Percentiles rank a stretch among this genome's conserved stretches.
Conservation (phyloP, 2,797 vertebrate genomes). For the Myripristis jacobus region DNA sequence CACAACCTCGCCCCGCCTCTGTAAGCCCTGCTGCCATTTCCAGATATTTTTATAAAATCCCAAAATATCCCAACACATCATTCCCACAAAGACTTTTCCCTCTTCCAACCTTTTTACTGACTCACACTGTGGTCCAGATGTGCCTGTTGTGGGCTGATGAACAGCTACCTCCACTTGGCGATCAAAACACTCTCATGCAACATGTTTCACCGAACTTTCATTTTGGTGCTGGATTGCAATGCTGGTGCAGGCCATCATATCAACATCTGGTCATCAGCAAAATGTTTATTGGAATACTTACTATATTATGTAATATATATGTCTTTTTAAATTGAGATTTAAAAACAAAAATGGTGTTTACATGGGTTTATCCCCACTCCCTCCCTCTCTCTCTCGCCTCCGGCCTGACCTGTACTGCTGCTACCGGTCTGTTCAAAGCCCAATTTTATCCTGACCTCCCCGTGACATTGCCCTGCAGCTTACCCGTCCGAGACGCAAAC, state of each 20-base stretch:
- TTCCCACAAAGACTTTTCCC: neutral
- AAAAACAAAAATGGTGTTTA: too few relatives aligned
- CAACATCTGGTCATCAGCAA: neutral
- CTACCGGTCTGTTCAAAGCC: neutral
- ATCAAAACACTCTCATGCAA: neutral
- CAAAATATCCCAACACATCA: neutral
- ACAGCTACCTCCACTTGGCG: neutral
- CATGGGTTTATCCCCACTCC: neutral
- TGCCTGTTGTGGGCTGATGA: too few relatives aligned
- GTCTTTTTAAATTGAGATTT: too few relatives aligned
- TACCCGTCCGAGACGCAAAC: slow-evolving; percentile 33
- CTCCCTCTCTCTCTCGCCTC: neutral
- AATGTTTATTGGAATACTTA: neutral
- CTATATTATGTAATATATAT: too few relatives aligned
- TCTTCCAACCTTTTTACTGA: neutral
- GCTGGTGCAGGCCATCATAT: neutral
- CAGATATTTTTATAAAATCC: neutral
- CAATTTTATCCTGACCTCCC: slow-evolving; percentile 35
- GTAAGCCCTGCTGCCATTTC: slow-evolving; percentile 17
- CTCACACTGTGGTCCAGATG: neutral
- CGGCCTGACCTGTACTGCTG: neutral
- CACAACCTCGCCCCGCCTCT: slow-evolving; percentile 34
- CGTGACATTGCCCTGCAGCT: slow-evolving; percentile 29
- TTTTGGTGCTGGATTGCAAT: neutral
- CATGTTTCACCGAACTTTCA: too few relatives aligned